These are phyloP conservation scores for Clivina fossor DNA, from an alignment of 2,888 invertebrate genomes.

Conservation along the genomic window DNA sequence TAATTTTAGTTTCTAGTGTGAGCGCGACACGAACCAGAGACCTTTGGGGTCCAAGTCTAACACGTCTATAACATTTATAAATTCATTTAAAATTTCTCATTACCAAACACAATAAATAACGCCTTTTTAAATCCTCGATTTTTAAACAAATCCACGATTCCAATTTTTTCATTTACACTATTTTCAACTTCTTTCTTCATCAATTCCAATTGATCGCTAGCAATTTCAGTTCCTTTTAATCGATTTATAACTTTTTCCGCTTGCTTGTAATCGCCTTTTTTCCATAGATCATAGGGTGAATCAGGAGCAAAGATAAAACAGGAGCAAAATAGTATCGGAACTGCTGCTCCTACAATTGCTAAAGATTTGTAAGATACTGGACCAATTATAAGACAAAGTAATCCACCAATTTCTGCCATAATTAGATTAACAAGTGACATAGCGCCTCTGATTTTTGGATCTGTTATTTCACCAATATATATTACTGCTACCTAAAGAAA, in stretches of 20 bases:
- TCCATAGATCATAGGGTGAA: constrained; percentile 54
- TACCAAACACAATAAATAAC: constrained; percentile 33
- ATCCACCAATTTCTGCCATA: constrained; percentile 50
- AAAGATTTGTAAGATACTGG: constrained; percentile 49
- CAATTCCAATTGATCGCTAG: constrained; percentile 50
- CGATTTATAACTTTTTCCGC: constrained; percentile 45
- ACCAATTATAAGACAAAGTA: constrained; percentile 50
- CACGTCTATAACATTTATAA: too few species aligned
- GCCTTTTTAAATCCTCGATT: constrained; percentile 32
- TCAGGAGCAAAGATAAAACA: constrained; percentile 53
- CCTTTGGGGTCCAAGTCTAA: too few species aligned
- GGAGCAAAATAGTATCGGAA: constrained; percentile 49
- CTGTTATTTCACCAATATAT: constrained; percentile 58
- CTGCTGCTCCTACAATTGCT: constrained; percentile 46
- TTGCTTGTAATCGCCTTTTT: constrained; percentile 47
- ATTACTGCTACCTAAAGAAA: constrained; percentile 57
- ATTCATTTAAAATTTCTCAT: too few species aligned
- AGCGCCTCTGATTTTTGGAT: constrained; percentile 56
- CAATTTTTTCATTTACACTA: constrained; percentile 48
- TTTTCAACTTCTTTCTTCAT: constrained; percentile 48
- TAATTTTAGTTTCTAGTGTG: too few species aligned
- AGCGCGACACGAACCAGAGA: too few species aligned
- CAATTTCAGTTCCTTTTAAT: constrained; percentile 48
- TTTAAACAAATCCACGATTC: constrained; percentile 47
- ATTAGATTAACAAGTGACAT: constrained; percentile 47